Percentiles rank a stretch among this genome's conserved stretches.
These are phyloP conservation scores for Copidosoma aretas DNA, from an alignment of 2,888 invertebrate species.

Conservation along the genomic window DNA sequence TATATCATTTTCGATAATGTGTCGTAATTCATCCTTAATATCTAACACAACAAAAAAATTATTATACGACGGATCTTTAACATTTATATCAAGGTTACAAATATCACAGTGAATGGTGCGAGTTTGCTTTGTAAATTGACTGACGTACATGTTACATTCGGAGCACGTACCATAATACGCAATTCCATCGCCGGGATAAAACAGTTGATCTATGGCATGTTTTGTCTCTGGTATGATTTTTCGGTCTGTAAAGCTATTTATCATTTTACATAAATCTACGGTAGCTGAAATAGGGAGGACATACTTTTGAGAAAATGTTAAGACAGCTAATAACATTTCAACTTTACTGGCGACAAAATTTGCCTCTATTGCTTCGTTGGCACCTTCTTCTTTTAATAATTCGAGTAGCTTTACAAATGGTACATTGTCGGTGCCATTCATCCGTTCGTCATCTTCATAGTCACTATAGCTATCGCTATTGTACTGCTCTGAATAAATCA, in stretches of 20 bases:
- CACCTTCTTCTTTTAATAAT: too few relatives aligned
- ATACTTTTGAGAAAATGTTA: constrained; percentile 8
- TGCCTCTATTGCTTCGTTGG: too few relatives aligned
- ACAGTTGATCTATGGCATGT: constrained; percentile 25
- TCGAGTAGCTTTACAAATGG: too few relatives aligned
- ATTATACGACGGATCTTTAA: constrained; percentile 11
- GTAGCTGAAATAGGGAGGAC: constrained; percentile 12
- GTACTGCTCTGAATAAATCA: too few relatives aligned
- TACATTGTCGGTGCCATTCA: too few relatives aligned
- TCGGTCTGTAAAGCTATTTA: constrained; percentile 13
- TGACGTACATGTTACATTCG: constrained; percentile 19
- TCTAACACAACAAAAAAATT: constrained; percentile 12
- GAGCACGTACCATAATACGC: constrained; percentile 21
- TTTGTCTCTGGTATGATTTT: constrained; percentile 10
- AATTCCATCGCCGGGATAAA: constrained; percentile 1
- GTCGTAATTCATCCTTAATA: background rate
- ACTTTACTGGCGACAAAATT: constrained; percentile 3
- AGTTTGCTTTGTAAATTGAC: background rate
- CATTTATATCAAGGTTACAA: background rate
- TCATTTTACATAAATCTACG: constrained; percentile 18
- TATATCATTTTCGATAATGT: background rate
- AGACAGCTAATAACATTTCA: constrained; percentile 11
- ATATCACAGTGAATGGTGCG: background rate
- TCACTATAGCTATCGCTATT: too few relatives aligned
- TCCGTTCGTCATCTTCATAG: too few relatives aligned